Percentiles rank a stretch among this genome's conserved stretches.
phyloP scores from a whole-genome alignment of 2,888 invertebrate genomes.

The Drosophila greeni region DNA sequence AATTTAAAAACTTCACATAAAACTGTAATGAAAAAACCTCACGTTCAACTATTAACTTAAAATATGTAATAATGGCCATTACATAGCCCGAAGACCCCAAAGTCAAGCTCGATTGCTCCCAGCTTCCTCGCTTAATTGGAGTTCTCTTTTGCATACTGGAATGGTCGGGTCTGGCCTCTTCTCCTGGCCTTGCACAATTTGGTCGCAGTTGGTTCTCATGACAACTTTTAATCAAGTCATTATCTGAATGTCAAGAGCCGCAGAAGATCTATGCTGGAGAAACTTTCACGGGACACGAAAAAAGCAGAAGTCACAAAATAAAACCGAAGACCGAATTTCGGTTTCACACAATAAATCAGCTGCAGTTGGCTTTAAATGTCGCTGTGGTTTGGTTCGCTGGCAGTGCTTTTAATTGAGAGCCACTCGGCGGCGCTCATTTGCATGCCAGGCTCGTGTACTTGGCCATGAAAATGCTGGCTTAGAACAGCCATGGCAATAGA shows the following conservation, averaged over 20 bases:
- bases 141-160: slow-evolving; percentile 43
- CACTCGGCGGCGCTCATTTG: slow-evolving; percentile 50
- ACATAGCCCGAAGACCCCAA: slow-evolving; percentile 3
- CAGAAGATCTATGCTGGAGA: slow-evolving; percentile 34
- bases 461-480: slow-evolving; percentile 49
- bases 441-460: slow-evolving; percentile 45
- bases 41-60: neutral
- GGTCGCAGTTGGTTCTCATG: slow-evolving; percentile 57
- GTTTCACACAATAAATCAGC: slow-evolving; percentile 72
- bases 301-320: slow-evolving; percentile 33
- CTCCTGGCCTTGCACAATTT: slow-evolving; percentile 36
- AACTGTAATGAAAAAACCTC: neutral
- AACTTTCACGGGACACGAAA: slow-evolving; percentile 58
- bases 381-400: slow-evolving; percentile 17
- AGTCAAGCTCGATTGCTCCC: slow-evolving; percentile 34
- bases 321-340: slow-evolving; percentile 51
- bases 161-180: slow-evolving; percentile 3
- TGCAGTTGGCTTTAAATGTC: slow-evolving; percentile 54
- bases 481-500: slow-evolving; percentile 23
- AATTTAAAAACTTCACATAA: neutral
- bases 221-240: slow-evolving; percentile 73
- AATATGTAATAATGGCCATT: slow-evolving; percentile 6
- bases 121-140: slow-evolving; percentile 59
- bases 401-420: slow-evolving; percentile 57
- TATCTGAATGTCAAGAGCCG: slow-evolving; percentile 63